These are phyloP conservation scores for Arenicola marina DNA, from an alignment of 2,888 invertebrate species.

Conservation along the genomic window DNA sequence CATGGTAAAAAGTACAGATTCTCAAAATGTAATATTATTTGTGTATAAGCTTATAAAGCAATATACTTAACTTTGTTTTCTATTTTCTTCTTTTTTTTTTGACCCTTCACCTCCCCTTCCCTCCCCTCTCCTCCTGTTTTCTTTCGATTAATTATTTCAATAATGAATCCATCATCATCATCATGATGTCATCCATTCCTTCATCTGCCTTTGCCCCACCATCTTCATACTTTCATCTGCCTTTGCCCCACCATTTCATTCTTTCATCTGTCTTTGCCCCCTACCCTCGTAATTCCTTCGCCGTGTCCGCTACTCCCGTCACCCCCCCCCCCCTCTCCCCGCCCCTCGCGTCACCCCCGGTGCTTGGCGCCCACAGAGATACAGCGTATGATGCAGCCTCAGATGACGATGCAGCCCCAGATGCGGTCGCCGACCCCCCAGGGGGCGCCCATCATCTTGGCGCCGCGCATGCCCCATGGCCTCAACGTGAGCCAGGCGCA, in stretches of 20 bases:
- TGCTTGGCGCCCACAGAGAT: conserved; percentile 36
- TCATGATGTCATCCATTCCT: not conserved
- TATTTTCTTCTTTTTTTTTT: too few relatives aligned
- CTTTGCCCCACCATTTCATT: conserved; percentile 6
- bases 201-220: not conserved
- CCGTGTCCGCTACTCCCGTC: conserved; percentile 38
- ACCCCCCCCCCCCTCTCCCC: conserved; percentile 37
- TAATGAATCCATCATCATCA: too few relatives aligned
- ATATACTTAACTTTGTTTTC: too few relatives aligned
- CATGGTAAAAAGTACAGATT: too few relatives aligned
- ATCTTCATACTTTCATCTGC: conserved; percentile 3
- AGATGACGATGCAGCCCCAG: not conserved
- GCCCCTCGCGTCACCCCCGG: conserved; percentile 36
- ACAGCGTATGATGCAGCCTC: not conserved
- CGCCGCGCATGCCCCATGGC: conserved; percentile 21
- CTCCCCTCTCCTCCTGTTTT: too few relatives aligned
- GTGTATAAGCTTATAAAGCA: too few relatives aligned
- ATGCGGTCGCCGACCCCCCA: conserved; percentile 72
- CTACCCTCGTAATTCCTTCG: not conserved
- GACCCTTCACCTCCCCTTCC: too few relatives aligned
- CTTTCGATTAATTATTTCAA: too few relatives aligned
- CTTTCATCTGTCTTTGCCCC: not conserved
- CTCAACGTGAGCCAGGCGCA: conserved; percentile 3
- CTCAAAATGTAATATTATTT: too few relatives aligned
- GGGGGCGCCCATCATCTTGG: conserved; percentile 90